Percentiles rank a stretch among this genome's conserved stretches.
Evolutionary conservation across 2,113 vertebrate species (phyloP).

Genomic region (Pitta sordida): DNA sequence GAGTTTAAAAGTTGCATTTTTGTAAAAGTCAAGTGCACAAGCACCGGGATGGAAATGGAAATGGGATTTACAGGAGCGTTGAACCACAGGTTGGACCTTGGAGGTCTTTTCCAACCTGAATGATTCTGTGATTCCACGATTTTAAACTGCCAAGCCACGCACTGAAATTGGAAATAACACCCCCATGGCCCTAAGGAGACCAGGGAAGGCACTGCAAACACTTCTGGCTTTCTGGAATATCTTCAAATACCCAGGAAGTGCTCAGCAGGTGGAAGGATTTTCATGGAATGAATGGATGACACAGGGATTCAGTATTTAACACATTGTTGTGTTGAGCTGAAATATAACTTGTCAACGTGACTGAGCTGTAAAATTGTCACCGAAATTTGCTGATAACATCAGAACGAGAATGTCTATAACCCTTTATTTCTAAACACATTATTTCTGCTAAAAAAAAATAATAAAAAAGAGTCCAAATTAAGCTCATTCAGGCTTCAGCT

Average conservation of each 20-base stretch:
- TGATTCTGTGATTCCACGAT: background rate
- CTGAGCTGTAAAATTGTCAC: background rate
- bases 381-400: background rate
- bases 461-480: no score
- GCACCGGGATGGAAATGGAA: rapidly evolving
- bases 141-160: background rate
- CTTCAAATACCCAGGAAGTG: rapidly evolving
- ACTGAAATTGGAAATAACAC: background rate
- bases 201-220: background rate
- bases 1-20: background rate
- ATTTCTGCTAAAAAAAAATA: background rate
- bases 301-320: background rate
- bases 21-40: background rate
- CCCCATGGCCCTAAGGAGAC: background rate
- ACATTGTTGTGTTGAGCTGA: background rate
- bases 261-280: background rate
- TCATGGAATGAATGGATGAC: background rate
- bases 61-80: rapidly evolving
- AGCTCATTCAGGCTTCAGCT: background rate
- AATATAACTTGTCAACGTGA: background rate
- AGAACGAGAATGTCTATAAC: background rate
- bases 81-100: background rate
- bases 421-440: background rate
- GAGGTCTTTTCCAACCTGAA: background rate
- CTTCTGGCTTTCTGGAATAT: background rate